Evolutionary conservation across 2,888 invertebrate genomes (phyloP).

Genomic region (Drosophila lacicola): DNA sequence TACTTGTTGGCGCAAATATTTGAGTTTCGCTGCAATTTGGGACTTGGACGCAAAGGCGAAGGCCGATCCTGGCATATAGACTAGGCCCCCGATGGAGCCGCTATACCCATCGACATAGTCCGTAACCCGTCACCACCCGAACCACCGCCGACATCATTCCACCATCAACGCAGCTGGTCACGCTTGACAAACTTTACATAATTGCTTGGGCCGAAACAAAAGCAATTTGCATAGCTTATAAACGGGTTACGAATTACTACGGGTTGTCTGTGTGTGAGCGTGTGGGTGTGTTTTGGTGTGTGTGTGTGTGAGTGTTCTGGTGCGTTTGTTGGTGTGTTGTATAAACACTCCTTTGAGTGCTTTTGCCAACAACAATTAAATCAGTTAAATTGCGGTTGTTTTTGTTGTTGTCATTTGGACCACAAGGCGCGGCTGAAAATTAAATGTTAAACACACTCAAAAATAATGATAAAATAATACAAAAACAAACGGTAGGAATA

Average conservation of each 20-base stretch:
- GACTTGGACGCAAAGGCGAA: neutral
- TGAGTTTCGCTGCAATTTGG: conserved; percentile 36
- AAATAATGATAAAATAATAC: conserved; percentile 22
- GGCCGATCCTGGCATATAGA: neutral
- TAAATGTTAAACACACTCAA: conserved; percentile 41
- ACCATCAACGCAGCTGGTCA: conserved; percentile 40
- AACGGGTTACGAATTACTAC: conserved; percentile 53
- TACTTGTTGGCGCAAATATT: conserved; percentile 29
- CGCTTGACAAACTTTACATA: conserved; percentile 73
- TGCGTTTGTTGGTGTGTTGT: conserved; percentile 36
- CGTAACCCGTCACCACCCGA: conserved; percentile 6
- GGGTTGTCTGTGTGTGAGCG: conserved; percentile 11
- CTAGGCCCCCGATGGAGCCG: conserved; percentile 3
- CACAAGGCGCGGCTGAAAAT: conserved; percentile 43
- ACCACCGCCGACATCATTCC: neutral
- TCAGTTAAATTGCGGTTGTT: conserved; percentile 37
- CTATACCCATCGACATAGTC: neutral
- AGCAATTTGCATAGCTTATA: conserved; percentile 65
- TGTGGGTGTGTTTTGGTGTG: conserved; percentile 15
- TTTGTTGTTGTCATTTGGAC: conserved; percentile 33
- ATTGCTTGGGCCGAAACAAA: conserved; percentile 61
- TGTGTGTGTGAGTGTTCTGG: conserved; percentile 8
- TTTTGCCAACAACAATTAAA: conserved; percentile 61
- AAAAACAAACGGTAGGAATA: conserved; percentile 1
- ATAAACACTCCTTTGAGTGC: conserved; percentile 59